Evolutionary conservation across 2,888 invertebrate genomes (phyloP).

Genomic region (Odontomyia ornata): DNA sequence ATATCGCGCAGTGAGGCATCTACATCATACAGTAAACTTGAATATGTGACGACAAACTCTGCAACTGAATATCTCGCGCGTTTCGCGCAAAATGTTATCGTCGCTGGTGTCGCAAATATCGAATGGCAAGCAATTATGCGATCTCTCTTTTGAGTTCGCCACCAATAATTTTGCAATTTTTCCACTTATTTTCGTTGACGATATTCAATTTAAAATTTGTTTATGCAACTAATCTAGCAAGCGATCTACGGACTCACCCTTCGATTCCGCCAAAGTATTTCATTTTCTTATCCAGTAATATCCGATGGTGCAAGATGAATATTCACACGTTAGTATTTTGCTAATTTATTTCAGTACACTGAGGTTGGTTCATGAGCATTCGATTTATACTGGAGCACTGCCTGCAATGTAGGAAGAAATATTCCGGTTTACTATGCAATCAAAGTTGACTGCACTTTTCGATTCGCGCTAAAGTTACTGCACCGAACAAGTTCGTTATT

Average conservation of each 20-base stretch:
- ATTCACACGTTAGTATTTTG: constrained; percentile 17
- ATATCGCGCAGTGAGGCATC: neutral
- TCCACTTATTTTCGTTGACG: no score
- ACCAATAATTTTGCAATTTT: constrained; percentile 22
- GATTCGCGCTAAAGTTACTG: neutral
- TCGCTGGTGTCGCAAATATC: constrained; percentile 34
- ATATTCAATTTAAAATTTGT: no score
- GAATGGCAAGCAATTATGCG: constrained; percentile 6
- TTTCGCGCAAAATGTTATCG: constrained; percentile 35
- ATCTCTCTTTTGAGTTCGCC: constrained; percentile 2
- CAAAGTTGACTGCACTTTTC: neutral
- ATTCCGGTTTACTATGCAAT: neutral
- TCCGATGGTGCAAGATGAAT: constrained; percentile 9
- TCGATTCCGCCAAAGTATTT: constrained; percentile 60
- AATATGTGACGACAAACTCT: neutral
- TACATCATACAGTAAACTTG: neutral
- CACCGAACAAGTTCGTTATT: neutral
- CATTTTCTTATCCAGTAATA: constrained; percentile 52
- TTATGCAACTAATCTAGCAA: no score
- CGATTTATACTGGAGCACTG: neutral
- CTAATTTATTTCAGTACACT: neutral
- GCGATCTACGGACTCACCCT: constrained; percentile 55
- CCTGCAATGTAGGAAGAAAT: constrained; percentile 20
- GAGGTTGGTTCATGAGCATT: constrained; percentile 12
- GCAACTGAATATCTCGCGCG: neutral